Evolutionary conservation across 2,113 vertebrate genomes (phyloP), one percentile per base, ranked within the genome.

Genomic region (Mirza zaza): DNA sequence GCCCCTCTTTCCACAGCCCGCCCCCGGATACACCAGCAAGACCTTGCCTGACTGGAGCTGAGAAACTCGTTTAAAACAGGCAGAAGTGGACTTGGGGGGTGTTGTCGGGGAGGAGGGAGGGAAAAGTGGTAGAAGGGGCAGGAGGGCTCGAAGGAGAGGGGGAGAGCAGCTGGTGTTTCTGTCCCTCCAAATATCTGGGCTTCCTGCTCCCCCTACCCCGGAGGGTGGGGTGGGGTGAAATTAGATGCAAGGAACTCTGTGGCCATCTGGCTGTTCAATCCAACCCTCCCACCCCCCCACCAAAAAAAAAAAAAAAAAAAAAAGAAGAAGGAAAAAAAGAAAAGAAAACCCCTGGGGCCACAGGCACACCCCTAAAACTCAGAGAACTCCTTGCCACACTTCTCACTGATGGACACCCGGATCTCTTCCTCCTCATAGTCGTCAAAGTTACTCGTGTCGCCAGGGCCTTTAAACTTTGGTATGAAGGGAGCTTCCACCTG

Each of bases 341-440:
- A 95, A 93, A 85, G n/a, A 95, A 97, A 97, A 87, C 90, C 97
- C 93, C n/a, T 21, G 55, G 96, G 94, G 95, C 85, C 90, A 91
- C 77, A 93, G 96, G 96, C 94, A 95, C 97, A 93, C 97, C 98
- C 98, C 98, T 99, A 99, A 98, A 99, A 99, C 92, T 99, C 99
- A 13, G 99, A 97, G 97, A 99, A 99, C 98, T 99, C 99, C 98
- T 99, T 99, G 98, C 98, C 99, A 97, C 99, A 99, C 98, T 99
- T 99, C 98, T 99, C 99, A 45, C 98, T 99, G 98, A 99, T 98
- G 97, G 99, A 99, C 96, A 99, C 98, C 36, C 99, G 98, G 97
- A 99, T 99, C 97, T 99, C 99, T 98, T 99, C 99, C 93, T 99
- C 99, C 94, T 99, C 99, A 39, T 99, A 99, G 98, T 99, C 99